phyloP scores from a whole-genome alignment of 23 tunicate genomes.

The Styela clava region DNA sequence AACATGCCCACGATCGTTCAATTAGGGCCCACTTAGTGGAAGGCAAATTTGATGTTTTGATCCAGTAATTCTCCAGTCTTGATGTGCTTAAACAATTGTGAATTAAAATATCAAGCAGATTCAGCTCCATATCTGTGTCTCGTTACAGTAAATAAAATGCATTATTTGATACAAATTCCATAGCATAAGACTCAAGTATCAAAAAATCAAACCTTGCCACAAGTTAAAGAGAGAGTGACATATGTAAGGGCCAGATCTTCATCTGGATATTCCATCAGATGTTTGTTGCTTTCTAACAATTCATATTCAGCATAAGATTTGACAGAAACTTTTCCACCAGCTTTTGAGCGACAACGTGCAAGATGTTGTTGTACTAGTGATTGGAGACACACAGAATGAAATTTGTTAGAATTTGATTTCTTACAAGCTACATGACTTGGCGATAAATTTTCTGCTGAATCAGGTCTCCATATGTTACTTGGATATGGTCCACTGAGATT shows the following conservation, averaged over 20 bases:
- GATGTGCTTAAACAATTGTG: too few species aligned
- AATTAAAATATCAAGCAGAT: too few species aligned
- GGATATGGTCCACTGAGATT: background rate
- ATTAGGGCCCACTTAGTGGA: too few species aligned
- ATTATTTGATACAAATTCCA: too few species aligned
- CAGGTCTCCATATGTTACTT: conserved; percentile 2
- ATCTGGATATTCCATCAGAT: background rate
- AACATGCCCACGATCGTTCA: too few species aligned
- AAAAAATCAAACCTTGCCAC: background rate
- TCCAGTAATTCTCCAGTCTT: too few species aligned
- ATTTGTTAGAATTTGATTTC: background rate
- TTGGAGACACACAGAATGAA: background rate
- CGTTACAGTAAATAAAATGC: too few species aligned
- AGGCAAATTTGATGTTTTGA: too few species aligned
- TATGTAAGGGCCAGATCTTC: background rate
- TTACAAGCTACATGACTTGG: background rate
- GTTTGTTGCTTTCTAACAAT: background rate
- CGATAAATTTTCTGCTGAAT: background rate
- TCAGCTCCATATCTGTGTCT: too few species aligned
- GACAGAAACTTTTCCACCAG: background rate
- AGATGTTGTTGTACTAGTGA: background rate
- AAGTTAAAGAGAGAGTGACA: background rate
- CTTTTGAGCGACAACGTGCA: background rate
- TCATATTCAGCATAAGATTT: conserved; percentile 9
- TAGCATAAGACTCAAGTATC: too few species aligned